These are phyloP conservation scores for Brachyopa scutellaris DNA, from an alignment of 2,888 invertebrate genomes.

Conservation along the genomic window DNA sequence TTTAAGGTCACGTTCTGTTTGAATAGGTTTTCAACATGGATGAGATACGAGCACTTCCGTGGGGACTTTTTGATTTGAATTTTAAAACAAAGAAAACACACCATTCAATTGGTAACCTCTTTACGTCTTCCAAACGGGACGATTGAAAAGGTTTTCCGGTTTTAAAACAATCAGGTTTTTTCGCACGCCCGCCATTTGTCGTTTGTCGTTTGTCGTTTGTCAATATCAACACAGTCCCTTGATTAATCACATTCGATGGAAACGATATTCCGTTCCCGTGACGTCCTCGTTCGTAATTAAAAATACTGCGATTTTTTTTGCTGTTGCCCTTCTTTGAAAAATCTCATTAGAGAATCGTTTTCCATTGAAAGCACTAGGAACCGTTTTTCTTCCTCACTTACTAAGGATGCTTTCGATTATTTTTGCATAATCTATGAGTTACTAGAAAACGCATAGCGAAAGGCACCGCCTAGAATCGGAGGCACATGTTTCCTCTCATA, in stretches of 20 bases:
- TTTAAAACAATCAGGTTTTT: slow-evolving; percentile 52
- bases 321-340: too few relatives aligned
- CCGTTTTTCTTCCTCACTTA: background rate
- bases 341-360: slow-evolving; percentile 33
- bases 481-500: slow-evolving; percentile 3
- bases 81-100: slow-evolving; percentile 44
- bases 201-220: too few relatives aligned
- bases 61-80: slow-evolving; percentile 47
- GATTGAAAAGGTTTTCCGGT: slow-evolving; percentile 7
- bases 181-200: too few relatives aligned
- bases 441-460: too few relatives aligned
- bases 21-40: slow-evolving; percentile 34
- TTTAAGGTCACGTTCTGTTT: slow-evolving; percentile 68
- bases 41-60: background rate
- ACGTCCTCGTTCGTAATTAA: slow-evolving; percentile 57
- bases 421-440: slow-evolving; percentile 25
- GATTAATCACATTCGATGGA: slow-evolving; percentile 49
- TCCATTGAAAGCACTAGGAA: background rate
- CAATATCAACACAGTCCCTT: too few relatives aligned
- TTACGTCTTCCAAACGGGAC: background rate
- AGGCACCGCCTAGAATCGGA: too few relatives aligned
- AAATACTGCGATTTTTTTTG: slow-evolving; percentile 9
- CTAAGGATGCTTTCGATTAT: slow-evolving; percentile 29
- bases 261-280: background rate
- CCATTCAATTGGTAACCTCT: slow-evolving; percentile 38